These are phyloP conservation scores for Eleginops maclovinus DNA, from an alignment of 2,113 vertebrate species.

Conservation along the genomic window DNA sequence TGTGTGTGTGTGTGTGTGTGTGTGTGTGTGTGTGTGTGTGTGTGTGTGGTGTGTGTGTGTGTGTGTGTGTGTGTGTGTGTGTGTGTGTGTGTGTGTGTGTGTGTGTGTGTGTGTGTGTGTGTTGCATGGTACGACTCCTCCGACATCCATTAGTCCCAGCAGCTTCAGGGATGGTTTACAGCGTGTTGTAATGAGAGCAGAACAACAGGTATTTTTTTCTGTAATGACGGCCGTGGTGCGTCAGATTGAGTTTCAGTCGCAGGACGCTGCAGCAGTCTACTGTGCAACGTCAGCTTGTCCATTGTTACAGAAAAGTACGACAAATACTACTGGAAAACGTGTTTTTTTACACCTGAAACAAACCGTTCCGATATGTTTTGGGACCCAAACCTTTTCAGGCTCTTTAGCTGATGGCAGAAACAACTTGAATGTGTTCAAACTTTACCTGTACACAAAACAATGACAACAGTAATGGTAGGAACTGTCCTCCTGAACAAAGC, in stretches of 20 bases:
- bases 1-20: conserved; percentile 19
- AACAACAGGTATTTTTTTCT: conserved; percentile 36
- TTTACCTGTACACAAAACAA: too few species aligned
- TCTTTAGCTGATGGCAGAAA: too few species aligned
- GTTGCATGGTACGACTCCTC: neutral
- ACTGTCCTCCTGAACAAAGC: too few species aligned
- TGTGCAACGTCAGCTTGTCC: neutral
- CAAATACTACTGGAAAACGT: neutral
- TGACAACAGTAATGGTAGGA: too few species aligned
- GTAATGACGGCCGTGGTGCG: conserved; percentile 13
- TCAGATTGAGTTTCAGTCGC: neutral
- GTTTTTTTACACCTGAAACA: too few species aligned
- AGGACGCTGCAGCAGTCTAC: neutral
- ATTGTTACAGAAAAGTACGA: neutral
- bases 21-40: conserved; percentile 8
- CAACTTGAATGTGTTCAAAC: too few species aligned
- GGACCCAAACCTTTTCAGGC: too few species aligned
- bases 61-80: conserved; percentile 6
- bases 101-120: conserved; percentile 14
- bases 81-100: conserved; percentile 19
- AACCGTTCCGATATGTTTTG: too few species aligned
- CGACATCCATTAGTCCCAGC: conserved; percentile 1
- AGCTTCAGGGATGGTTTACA: neutral
- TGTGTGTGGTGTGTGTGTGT: conserved; percentile 7
- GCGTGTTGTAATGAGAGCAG: conserved; percentile 14